phyloP scores from a whole-genome alignment of 2,113 vertebrate species.

The Jaculus jaculus region DNA sequence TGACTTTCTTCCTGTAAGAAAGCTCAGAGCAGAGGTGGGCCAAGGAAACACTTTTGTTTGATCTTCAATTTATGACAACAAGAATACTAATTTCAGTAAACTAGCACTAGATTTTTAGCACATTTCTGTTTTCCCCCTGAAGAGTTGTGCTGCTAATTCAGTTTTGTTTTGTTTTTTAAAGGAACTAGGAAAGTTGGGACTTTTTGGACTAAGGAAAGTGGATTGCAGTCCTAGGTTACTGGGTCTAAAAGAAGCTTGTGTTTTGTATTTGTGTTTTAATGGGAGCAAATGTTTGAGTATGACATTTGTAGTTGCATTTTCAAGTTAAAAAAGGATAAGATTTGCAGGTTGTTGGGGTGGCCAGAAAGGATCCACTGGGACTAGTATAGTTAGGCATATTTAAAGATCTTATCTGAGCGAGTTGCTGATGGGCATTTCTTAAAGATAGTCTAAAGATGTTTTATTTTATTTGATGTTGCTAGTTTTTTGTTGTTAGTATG shows the following conservation, averaged over 20 bases:
- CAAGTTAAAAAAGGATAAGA: slow-evolving; percentile 3
- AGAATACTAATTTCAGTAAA: not conserved
- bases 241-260: not conserved
- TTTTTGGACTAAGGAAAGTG: not conserved
- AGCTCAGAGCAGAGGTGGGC: not conserved
- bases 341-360: not conserved
- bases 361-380: not conserved
- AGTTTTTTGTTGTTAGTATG: slow-evolving; percentile 7
- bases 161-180: not conserved
- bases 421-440: not conserved
- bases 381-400: not conserved
- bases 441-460: slow-evolving; percentile 4
- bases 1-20: not conserved
- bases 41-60: not conserved
- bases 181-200: not conserved
- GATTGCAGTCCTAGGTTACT: slow-evolving; percentile 24
- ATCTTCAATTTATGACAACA: slow-evolving; percentile 1
- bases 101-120: not conserved
- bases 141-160: not conserved
- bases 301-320: not conserved
- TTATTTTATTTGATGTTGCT: slow-evolving; percentile 25
- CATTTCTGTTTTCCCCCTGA: not conserved
- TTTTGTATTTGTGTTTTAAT: slow-evolving; percentile 32
- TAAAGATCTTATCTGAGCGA: not conserved
- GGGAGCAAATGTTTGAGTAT: not conserved